Percentiles rank a stretch among this genome's conserved stretches.
These are phyloP conservation scores for Athripsodes cinereus DNA, from an alignment of 2,888 invertebrate species.

Conservation along the genomic window DNA sequence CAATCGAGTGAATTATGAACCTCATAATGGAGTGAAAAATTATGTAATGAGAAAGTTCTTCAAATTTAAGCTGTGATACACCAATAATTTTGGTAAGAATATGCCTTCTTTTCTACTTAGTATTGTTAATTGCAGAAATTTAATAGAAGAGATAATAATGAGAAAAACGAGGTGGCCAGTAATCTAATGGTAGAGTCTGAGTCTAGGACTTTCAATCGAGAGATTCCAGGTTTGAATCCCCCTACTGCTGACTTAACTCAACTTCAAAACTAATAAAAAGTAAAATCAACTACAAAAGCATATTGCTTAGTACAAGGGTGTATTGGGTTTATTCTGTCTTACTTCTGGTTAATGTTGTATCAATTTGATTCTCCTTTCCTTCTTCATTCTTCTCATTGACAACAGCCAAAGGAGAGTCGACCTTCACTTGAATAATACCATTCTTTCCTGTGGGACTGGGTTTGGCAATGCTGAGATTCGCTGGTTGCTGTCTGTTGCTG, in stretches of 20 bases:
- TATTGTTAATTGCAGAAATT: too few relatives aligned
- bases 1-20: too few relatives aligned
- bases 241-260: background rate
- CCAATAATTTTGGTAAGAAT: too few relatives aligned
- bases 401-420: background rate
- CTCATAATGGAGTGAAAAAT: too few relatives aligned
- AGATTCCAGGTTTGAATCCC: background rate
- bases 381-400: background rate
- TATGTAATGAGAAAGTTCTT: too few relatives aligned
- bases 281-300: too few relatives aligned
- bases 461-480: background rate
- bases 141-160: too few relatives aligned
- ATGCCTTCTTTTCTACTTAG: too few relatives aligned
- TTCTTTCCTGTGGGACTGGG: slow-evolving; percentile 2
- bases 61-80: too few relatives aligned
- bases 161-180: too few relatives aligned
- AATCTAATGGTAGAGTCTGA: too few relatives aligned
- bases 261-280: background rate
- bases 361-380: background rate
- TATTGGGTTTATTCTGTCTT: background rate
- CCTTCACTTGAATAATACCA: background rate
- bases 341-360: slow-evolving; percentile 5
- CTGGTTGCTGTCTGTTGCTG: background rate
- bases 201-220: background rate
- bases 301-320: too few relatives aligned